Conservation (phyloP, 2,888 invertebrate species). For the Heterodera filipjevi region DNA sequence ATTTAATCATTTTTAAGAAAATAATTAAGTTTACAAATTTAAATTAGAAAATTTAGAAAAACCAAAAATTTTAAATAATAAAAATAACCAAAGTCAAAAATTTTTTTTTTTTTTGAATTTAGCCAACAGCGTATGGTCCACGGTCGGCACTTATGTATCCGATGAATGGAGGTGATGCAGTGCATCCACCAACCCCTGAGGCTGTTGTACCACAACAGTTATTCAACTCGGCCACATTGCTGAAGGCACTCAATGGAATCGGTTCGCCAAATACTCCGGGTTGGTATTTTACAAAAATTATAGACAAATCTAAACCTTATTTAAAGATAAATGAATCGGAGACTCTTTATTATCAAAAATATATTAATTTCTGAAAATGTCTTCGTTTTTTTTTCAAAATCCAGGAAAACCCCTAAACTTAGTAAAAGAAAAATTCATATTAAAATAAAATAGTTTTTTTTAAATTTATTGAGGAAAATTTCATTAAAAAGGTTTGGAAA, state of each 20-base stretch:
- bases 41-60: too few relatives aligned
- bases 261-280: constrained; percentile 16
- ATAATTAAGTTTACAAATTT: too few relatives aligned
- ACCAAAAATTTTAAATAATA: neutral
- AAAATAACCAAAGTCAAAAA: too few relatives aligned
- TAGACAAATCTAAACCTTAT: too few relatives aligned
- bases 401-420: too few relatives aligned
- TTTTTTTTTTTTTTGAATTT: neutral
- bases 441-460: too few relatives aligned
- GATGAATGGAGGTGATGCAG: neutral
- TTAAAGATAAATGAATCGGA: too few relatives aligned
- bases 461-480: too few relatives aligned
- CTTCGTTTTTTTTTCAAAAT: neutral
- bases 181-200: neutral
- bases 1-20: too few relatives aligned
- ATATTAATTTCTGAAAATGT: neutral
- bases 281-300: neutral
- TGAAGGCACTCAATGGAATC: constrained; percentile 14
- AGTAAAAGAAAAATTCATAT: too few relatives aligned
- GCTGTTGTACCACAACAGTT: neutral
- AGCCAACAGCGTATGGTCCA: constrained; percentile 25
- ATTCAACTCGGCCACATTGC: constrained; percentile 18
- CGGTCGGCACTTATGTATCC: constrained; percentile 9
- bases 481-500: too few relatives aligned
- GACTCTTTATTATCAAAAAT: too few relatives aligned